phyloP scores from a whole-genome alignment of 2,113 vertebrate genomes.

The Athene noctua region DNA sequence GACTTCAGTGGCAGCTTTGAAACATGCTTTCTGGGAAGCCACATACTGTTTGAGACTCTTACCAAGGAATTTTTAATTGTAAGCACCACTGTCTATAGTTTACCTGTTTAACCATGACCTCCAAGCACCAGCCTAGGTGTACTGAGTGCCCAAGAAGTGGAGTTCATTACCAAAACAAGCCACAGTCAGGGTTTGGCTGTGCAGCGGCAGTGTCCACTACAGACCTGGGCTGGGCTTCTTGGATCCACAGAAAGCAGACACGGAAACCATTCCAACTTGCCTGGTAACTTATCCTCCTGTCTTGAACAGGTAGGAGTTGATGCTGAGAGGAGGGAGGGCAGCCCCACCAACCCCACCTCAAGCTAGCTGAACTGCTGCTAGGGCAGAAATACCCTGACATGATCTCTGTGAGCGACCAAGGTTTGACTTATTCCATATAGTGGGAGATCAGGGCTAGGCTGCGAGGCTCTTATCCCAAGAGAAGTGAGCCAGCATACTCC shows the following conservation, averaged over 20 bases:
- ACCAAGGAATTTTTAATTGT: background rate
- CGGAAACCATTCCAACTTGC: background rate
- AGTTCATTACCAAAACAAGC: background rate
- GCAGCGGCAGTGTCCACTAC: too few species aligned
- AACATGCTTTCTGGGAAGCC: background rate
- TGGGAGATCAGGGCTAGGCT: background rate
- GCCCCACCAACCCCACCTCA: background rate
- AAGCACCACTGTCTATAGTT: background rate
- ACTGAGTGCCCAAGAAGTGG: background rate
- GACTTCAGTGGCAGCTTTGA: background rate
- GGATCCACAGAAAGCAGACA: background rate
- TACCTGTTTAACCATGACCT: background rate
- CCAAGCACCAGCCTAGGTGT: background rate
- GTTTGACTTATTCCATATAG: background rate
- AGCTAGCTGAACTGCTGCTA: background rate
- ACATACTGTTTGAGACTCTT: background rate
- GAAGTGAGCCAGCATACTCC: rapidly evolving
- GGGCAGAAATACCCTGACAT: background rate
- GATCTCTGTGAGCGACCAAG: background rate
- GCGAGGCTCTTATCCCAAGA: background rate
- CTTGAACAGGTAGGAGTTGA: background rate
- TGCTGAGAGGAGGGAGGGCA: background rate
- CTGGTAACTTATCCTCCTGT: background rate
- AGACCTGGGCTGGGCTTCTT: background rate
- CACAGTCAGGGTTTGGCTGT: background rate